Percentiles rank a stretch among this genome's conserved stretches.
phyloP scores from a whole-genome alignment of 1,140 invertebrate species.

The Phymastichus coffea region DNA sequence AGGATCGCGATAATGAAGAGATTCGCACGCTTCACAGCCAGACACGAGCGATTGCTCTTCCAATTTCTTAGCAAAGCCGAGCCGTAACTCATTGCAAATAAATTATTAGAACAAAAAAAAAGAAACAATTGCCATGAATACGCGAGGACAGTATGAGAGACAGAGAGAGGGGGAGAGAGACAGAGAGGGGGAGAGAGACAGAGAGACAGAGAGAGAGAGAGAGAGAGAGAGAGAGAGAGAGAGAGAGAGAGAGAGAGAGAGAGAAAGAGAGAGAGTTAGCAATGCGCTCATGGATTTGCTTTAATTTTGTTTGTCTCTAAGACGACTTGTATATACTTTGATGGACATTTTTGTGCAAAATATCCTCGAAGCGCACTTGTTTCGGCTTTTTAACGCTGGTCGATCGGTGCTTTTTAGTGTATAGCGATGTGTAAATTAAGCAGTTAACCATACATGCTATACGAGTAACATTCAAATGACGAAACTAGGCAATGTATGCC shows the following conservation, averaged over 20 bases:
- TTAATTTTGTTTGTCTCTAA: constrained; percentile 4
- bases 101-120: not conserved
- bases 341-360: constrained; percentile 17
- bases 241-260: too few relatives aligned
- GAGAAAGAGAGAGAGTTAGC: too few relatives aligned
- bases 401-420: constrained; percentile 20
- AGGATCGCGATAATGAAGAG: constrained; percentile 50
- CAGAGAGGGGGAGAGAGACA: too few relatives aligned
- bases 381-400: constrained; percentile 13
- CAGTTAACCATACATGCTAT: not conserved
- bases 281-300: constrained; percentile 7
- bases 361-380: constrained; percentile 7
- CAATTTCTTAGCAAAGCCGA: constrained; percentile 48
- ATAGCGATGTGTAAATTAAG: constrained; percentile 10
- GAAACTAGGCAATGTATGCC: not conserved
- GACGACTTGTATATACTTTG: constrained; percentile 21
- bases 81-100: constrained; percentile 18
- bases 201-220: too few relatives aligned
- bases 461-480: not conserved
- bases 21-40: constrained; percentile 44
- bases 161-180: too few relatives aligned
- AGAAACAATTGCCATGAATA: too few relatives aligned
- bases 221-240: too few relatives aligned
- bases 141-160: too few relatives aligned
- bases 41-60: constrained; percentile 45